These are phyloP conservation scores for Cinclus cinclus DNA, from an alignment of 2,113 vertebrate species.

Conservation along the genomic window DNA sequence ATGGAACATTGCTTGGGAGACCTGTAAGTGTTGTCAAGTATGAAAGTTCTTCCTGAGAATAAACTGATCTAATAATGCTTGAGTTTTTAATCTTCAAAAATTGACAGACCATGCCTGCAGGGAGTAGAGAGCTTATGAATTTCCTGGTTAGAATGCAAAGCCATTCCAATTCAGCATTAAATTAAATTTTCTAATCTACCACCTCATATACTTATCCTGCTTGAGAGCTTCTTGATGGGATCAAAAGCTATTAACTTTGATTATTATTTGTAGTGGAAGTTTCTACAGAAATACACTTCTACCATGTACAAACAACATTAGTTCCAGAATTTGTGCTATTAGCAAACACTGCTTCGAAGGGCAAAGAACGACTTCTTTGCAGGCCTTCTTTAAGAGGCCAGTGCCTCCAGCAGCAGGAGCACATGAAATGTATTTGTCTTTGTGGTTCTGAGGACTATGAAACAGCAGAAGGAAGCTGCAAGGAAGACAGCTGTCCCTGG, in stretches of 20 bases:
- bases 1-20: neutral
- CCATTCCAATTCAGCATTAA: neutral
- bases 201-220: neutral
- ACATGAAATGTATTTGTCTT: neutral
- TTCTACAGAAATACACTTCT: neutral
- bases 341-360: neutral
- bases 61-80: neutral
- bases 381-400: neutral
- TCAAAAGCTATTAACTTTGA: neutral
- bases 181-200: conserved; percentile 20
- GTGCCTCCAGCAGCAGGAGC: neutral
- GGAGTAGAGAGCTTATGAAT: neutral
- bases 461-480: neutral
- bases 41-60: neutral
- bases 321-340: neutral
- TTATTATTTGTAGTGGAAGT: neutral
- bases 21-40: neutral
- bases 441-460: neutral
- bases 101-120: neutral
- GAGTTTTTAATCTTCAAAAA: neutral
- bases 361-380: neutral
- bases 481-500: neutral
- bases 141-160: conserved; percentile 4
- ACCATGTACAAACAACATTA: neutral
- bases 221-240: neutral